Evolutionary conservation across 2,797 vertebrate genomes (phyloP).

Genomic region (Galagoides demidoff): DNA sequence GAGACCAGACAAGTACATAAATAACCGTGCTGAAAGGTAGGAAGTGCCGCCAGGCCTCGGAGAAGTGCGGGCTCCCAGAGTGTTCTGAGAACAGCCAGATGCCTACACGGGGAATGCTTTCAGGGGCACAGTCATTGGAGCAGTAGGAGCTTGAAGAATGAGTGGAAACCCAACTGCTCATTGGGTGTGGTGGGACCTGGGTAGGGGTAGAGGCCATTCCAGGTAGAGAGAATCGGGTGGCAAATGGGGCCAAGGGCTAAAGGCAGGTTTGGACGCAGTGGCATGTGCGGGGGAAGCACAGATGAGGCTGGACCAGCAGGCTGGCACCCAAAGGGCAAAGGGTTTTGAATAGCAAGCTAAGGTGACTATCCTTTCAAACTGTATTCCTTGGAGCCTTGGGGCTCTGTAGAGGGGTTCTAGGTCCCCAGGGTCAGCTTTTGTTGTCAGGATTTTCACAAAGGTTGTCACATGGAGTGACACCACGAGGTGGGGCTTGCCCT

Average conservation of each 20-base stretch:
- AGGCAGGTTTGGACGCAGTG: neutral
- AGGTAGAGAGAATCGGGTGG: neutral
- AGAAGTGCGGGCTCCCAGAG: neutral
- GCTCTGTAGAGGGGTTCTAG: neutral
- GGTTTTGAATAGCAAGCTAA: neutral
- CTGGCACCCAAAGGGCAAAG: neutral
- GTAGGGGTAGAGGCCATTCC: neutral
- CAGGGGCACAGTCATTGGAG: neutral
- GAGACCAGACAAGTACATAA: slow-evolving; percentile 68
- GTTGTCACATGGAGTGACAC: neutral
- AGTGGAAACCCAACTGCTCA: neutral
- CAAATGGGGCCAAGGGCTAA: too few species aligned
- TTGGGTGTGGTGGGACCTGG: neutral
- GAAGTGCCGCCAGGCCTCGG: neutral
- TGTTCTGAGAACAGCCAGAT: neutral
- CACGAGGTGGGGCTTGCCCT: neutral
- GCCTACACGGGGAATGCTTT: fast-evolving
- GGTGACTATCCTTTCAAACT: neutral
- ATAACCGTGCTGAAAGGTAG: slow-evolving; percentile 64
- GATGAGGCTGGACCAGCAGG: too few species aligned
- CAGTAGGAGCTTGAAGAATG: neutral
- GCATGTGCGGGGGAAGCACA: too few species aligned
- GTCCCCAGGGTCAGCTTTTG: neutral
- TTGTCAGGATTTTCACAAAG: neutral
- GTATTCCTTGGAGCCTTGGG: neutral